Conservation (phyloP, 1,140 invertebrate genomes). For the Listronotus bonariensis region DNA sequence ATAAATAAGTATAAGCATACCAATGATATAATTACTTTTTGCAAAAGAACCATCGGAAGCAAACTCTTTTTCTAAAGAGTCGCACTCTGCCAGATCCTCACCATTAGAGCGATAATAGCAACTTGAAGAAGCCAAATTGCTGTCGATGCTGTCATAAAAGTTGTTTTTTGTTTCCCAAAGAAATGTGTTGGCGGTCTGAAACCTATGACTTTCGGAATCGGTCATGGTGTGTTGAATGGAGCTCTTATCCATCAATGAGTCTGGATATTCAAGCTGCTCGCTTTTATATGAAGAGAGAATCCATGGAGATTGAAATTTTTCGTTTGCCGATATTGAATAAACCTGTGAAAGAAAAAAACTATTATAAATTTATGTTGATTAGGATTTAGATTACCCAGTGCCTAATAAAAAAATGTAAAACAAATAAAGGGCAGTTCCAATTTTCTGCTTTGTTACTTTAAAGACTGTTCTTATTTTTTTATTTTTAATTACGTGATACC, state of each 20-base stretch:
- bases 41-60: constrained; percentile 39
- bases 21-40: constrained; percentile 27
- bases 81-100: constrained; percentile 62
- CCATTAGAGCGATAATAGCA: constrained; percentile 53
- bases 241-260: constrained; percentile 46
- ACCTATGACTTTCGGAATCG: constrained; percentile 54
- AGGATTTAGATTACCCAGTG: not conserved
- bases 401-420: too few species aligned
- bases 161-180: constrained; percentile 53
- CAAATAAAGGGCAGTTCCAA: too few species aligned
- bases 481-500: too few species aligned
- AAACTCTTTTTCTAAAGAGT: constrained; percentile 58
- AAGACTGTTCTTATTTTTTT: too few species aligned
- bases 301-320: constrained; percentile 57
- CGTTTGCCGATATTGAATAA: constrained; percentile 46
- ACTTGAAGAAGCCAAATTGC: constrained; percentile 55
- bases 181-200: constrained; percentile 54
- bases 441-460: too few species aligned
- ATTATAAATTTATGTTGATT: not conserved
- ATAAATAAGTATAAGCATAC: not conserved
- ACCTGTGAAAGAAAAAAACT: constrained; percentile 24
- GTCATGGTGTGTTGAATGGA: constrained; percentile 51
- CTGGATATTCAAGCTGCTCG: constrained; percentile 46
- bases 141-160: constrained; percentile 64
- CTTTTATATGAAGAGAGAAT: constrained; percentile 56